Percentiles rank a stretch among this genome's conserved stretches.
phyloP scores from a whole-genome alignment of 2,888 invertebrate species.

The Sisyra terminalis region DNA sequence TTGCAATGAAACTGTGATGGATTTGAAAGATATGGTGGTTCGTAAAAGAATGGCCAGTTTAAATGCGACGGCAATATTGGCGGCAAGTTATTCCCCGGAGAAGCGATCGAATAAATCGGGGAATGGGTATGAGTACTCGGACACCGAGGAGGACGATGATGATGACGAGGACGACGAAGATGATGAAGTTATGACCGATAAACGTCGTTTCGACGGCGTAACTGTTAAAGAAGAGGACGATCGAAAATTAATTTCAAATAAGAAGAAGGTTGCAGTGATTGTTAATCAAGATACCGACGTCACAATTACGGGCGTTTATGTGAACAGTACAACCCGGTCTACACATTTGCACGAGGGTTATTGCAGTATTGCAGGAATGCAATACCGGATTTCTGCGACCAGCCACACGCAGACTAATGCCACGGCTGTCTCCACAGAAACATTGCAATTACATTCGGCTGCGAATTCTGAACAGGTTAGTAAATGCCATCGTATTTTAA shows the following conservation, averaged over 20 bases:
- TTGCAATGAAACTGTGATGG: slow-evolving; percentile 51
- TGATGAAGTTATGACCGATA: slow-evolving; percentile 28
- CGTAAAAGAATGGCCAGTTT: slow-evolving; percentile 82
- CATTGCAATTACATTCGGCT: slow-evolving; percentile 28
- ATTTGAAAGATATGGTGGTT: slow-evolving; percentile 73
- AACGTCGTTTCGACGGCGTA: slow-evolving; percentile 24
- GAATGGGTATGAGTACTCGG: slow-evolving; percentile 31
- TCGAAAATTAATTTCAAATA: slow-evolving; percentile 24
- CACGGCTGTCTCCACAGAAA: slow-evolving; percentile 55
- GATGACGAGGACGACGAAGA: slow-evolving; percentile 29
- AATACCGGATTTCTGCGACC: slow-evolving; percentile 75
- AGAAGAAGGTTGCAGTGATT: slow-evolving; percentile 58
- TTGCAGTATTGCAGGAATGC: slow-evolving; percentile 72
- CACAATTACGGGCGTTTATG: slow-evolving; percentile 74
- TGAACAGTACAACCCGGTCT: slow-evolving; percentile 52
- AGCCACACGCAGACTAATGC: slow-evolving; percentile 76
- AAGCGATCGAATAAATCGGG: slow-evolving; percentile 34
- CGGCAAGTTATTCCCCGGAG: slow-evolving; percentile 66
- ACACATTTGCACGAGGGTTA: slow-evolving; percentile 57
- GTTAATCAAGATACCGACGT: slow-evolving; percentile 76
- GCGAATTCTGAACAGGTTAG: slow-evolving; percentile 27
- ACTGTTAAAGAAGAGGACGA: slow-evolving; percentile 36
- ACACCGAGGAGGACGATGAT: slow-evolving; percentile 29
- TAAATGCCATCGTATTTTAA: slow-evolving; percentile 9
- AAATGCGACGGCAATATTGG: slow-evolving; percentile 79